Evolutionary conservation across 2,888 invertebrate genomes (phyloP), one percentile per base, ranked within the genome.

Genomic region (Stictocephala bisonia): DNA sequence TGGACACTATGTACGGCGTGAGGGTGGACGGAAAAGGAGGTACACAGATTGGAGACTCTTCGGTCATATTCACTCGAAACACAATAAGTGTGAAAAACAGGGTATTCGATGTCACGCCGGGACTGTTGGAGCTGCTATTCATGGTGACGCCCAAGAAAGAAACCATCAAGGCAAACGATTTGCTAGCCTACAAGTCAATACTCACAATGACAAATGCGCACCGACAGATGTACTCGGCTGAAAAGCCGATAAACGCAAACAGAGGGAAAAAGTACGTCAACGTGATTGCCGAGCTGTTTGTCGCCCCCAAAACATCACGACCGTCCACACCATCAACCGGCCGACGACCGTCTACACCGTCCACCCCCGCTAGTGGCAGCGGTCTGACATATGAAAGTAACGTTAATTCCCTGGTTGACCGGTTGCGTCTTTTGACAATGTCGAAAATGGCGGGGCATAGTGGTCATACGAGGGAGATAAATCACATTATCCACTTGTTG

Each of bases 391-490:
- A 29, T 18, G 27, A n/a, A 9, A 24, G 31, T 24, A 7, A 64
- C 31, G 64, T 27, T 31, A 64, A 64, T 27, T 13, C 7, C 15
- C 24, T 64, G 24, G 41, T 67, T 15, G 24, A 41, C 4, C 20
- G 67, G 9, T 41, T 67, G 18, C 22, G 44, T 20, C 15, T n/a
- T 13, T 20, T 67, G 24, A 24, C 44, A 20, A 26, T 44, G 7
- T 67, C 67, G 20, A 41, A 44, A 67, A 7, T 11, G 13, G 67
- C 67, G 1, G 67, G 67, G 11, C 41, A 67, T 35, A 67, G 22
- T 24, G 26, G 48, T 41, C 44, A 44, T 44, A 15, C 13, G 15
- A 20, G 26, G 6, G 67, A 67, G 44, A 67, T 67, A n/a, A 18
- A 22, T 44, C 44, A 18, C 11, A 67, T 67, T 22, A 67, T 67